Evolutionary conservation across 2,113 vertebrate species (phyloP).

Genomic region (Pongo abelii): DNA sequence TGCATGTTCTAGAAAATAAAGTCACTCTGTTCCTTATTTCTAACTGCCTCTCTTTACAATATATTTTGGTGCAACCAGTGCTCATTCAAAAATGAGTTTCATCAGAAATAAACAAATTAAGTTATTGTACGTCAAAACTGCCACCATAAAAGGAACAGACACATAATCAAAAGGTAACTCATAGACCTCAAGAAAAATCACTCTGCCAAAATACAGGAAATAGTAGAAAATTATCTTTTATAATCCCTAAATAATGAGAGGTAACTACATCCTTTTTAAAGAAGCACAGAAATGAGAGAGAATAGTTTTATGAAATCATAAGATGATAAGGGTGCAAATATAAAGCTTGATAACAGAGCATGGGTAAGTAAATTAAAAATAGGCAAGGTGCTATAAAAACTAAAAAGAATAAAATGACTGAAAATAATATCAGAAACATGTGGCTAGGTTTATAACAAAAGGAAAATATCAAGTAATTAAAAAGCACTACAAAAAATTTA

Average conservation of each 20-base stretch:
- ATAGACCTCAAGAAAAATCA: background rate
- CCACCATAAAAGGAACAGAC: background rate
- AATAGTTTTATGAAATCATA: background rate
- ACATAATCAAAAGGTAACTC: background rate
- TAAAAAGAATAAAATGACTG: background rate
- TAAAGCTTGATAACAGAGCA: background rate
- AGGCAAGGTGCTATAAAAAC: background rate
- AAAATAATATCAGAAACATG: constrained; percentile 17
- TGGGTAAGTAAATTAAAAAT: background rate
- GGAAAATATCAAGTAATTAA: constrained; percentile 40
- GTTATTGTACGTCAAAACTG: background rate
- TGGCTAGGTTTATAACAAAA: constrained; percentile 27
- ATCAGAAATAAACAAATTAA: background rate
- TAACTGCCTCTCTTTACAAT: background rate
- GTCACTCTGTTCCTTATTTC: background rate
- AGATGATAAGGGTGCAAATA: background rate
- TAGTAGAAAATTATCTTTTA: background rate
- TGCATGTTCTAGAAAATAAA: background rate
- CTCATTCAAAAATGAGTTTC: background rate
- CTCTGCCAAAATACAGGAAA: background rate
- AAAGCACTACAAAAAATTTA: background rate
- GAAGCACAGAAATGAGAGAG: background rate
- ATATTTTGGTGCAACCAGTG: background rate
- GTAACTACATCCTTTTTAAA: background rate
- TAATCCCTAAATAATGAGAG: background rate